phyloP scores from a whole-genome alignment of 1,140 invertebrate genomes.

The Aricia agestis region DNA sequence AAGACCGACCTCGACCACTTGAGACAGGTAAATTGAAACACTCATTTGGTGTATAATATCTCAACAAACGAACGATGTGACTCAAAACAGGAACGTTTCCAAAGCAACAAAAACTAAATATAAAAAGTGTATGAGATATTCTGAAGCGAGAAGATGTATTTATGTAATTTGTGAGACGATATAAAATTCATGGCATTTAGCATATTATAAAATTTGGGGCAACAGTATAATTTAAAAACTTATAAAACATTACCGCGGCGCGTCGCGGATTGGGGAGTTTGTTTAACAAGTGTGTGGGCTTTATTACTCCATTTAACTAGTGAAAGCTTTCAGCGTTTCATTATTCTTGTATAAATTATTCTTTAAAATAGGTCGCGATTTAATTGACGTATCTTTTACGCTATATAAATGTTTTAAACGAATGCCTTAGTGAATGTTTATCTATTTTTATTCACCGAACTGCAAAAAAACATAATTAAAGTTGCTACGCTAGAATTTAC shows the following conservation, averaged over 20 bases:
- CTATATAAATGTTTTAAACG: conserved; percentile 1
- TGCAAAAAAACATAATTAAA: no score
- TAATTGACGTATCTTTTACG: not conserved
- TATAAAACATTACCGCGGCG: not conserved
- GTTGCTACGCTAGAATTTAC: no score
- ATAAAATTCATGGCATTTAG: not conserved
- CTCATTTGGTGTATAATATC: not conserved
- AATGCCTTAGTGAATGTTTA: not conserved
- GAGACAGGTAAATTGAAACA: conserved; percentile 77
- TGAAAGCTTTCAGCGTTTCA: conserved; percentile 9
- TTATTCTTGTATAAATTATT: not conserved
- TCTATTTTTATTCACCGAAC: not conserved
- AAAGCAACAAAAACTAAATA: not conserved
- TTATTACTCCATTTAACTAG: not conserved
- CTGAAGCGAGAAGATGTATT: not conserved
- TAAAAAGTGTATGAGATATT: not conserved
- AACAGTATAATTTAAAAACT: not conserved
- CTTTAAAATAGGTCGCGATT: conserved; percentile 1
- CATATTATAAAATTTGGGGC: not conserved
- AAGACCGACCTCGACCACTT: conserved; percentile 87
- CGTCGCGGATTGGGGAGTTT: not conserved
- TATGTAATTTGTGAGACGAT: not conserved
- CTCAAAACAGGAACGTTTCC: not conserved
- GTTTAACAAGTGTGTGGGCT: not conserved
- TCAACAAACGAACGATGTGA: not conserved